A percentile compares a stretch with the other conserved stretches of the same genome.
Conservation (phyloP, 2,888 invertebrate genomes). For the Drosophila meridiana region DNA sequence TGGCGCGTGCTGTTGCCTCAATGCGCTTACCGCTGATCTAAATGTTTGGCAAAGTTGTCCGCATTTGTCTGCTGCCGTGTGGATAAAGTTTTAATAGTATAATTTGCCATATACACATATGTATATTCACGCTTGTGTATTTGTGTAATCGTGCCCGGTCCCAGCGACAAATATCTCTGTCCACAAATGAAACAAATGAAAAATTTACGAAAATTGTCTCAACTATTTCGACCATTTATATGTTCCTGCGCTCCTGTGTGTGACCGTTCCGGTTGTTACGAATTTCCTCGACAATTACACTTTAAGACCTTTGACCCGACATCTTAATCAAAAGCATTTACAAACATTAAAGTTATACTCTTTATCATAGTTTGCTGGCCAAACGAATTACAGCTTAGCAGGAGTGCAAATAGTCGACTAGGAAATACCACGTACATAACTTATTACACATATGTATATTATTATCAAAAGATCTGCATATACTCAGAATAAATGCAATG, state of each 20-base stretch:
- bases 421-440: neutral
- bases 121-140: neutral
- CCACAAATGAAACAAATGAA: constrained; percentile 32
- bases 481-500: neutral
- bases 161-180: constrained; percentile 32
- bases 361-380: constrained; percentile 7
- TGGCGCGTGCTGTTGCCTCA: constrained; percentile 11
- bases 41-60: constrained; percentile 48
- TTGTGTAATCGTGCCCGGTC: constrained; percentile 16
- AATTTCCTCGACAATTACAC: constrained; percentile 15
- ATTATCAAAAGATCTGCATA: neutral
- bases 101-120: constrained; percentile 35
- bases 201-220: constrained; percentile 50
- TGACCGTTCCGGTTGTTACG: constrained; percentile 3
- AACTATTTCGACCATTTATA: constrained; percentile 37
- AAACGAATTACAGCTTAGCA: neutral
- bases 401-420: neutral
- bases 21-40: constrained; percentile 33
- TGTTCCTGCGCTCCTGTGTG: constrained; percentile 6
- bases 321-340: constrained; percentile 44
- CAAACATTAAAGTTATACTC: constrained; percentile 18
- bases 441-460: neutral
- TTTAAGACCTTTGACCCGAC: constrained; percentile 44
- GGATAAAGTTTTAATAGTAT: constrained; percentile 60
- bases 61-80: constrained; percentile 24